Conservation (phyloP, 2,888 invertebrate genomes). For the Cabera pusaria region DNA sequence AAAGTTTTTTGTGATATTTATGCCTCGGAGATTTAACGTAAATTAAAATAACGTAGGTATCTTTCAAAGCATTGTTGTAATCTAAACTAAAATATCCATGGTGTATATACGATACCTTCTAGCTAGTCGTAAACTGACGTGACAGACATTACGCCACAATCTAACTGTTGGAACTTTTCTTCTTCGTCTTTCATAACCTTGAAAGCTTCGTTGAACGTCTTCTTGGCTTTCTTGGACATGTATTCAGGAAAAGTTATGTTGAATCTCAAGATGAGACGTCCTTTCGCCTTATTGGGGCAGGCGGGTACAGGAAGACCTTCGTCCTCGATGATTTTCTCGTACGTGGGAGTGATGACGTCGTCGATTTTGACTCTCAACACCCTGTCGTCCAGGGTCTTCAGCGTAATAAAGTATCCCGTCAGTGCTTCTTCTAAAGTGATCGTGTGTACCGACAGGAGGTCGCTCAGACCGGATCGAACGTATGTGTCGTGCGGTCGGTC, state of each 20-base stretch:
- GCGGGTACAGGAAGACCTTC: slow-evolving; percentile 89
- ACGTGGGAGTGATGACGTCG: slow-evolving; percentile 88
- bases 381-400: slow-evolving; percentile 88
- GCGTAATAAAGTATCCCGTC: slow-evolving; percentile 85
- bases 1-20: too few relatives aligned
- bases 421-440: slow-evolving; percentile 88
- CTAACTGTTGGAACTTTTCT: slow-evolving; percentile 56
- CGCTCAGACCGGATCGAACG: slow-evolving; percentile 84
- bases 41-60: too few relatives aligned
- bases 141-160: slow-evolving; percentile 60
- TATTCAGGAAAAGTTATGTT: slow-evolving; percentile 69
- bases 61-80: too few relatives aligned
- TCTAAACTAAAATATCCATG: too few relatives aligned
- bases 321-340: slow-evolving; percentile 86
- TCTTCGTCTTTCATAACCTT: slow-evolving; percentile 59
- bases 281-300: slow-evolving; percentile 83
- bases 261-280: slow-evolving; percentile 88
- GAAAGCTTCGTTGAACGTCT: slow-evolving; percentile 68
- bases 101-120: too few relatives aligned
- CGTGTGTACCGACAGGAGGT: slow-evolving; percentile 84
- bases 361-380: slow-evolving; percentile 86
- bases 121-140: slow-evolving; percentile 39
- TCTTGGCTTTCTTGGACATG: slow-evolving; percentile 69
- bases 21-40: too few relatives aligned
- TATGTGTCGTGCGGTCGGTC: slow-evolving; percentile 88